These are phyloP conservation scores for Diadumene lineata DNA, from an alignment of 92 coral and sea anemone species.

Conservation along the genomic window DNA sequence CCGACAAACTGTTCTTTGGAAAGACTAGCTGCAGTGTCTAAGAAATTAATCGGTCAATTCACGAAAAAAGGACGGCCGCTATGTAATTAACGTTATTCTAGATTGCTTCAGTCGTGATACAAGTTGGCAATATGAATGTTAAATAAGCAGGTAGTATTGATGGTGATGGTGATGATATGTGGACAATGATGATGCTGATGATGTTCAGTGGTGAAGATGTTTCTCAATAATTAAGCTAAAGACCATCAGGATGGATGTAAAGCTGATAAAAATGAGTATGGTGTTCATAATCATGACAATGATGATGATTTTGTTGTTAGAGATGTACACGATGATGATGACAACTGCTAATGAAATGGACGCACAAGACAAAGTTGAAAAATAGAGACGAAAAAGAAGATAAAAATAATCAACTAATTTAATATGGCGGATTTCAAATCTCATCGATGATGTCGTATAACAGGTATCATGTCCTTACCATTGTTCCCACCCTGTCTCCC, in stretches of 20 bases:
- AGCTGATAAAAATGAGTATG: neutral
- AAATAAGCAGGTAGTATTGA: too few species aligned
- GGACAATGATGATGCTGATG: too few species aligned
- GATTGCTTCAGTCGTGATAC: too few species aligned
- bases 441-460: too few species aligned
- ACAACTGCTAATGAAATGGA: neutral
- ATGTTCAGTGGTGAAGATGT: too few species aligned
- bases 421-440: too few species aligned
- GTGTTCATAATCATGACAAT: neutral
- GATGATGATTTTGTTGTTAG: neutral
- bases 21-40: neutral
- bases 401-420: too few species aligned
- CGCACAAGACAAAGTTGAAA: neutral
- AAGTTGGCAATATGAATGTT: too few species aligned
- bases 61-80: too few species aligned
- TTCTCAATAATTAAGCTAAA: neutral
- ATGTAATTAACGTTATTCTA: too few species aligned
- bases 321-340: neutral
- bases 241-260: neutral
- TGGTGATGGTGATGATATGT: too few species aligned
- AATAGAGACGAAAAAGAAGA: neutral
- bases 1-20: neutral
- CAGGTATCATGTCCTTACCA: neutral
- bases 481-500: neutral
- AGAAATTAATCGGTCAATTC: too few species aligned